Base-by-base conservation (phyloP, 2,888 invertebrate genomes). In the Dynastes tityus region DNA sequence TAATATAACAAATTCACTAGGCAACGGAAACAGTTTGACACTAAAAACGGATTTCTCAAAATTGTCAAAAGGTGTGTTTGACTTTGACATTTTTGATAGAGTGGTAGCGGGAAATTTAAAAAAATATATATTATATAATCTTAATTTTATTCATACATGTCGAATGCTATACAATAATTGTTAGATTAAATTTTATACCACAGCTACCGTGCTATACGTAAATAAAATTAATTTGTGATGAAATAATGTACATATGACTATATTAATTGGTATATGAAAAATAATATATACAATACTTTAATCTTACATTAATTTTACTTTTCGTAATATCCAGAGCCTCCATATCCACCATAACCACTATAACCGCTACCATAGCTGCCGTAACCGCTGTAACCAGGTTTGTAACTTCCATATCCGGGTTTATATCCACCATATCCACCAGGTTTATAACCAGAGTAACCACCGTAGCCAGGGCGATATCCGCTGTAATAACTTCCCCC, bases 401-500 rank as follows among this genome's bases (percentile, higher is more conserved):
- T 45, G 8, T 45, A 45, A 45, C 55, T 55, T 27, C 55, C 55
- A 16, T 58, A 75, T 49, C 53, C 9, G n/a, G 9, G 16, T 2
- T 55, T 61, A 22, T 73, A 71, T 37, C 32, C 55, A 70, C 29
- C 11, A 6, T 16, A 53, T 6, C 32, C 32, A 16, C 53, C 6
- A 16, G 53, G 53, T n/a, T 22, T 29, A 22, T 51, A 73, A 2
- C 73, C 73, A 22, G 40, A 53, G 64, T 55, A 64, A 27, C 76
- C 64, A 53, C 64, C 63, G 9, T 58, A 71, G 16, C 71, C 61
- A 22, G 53, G 53, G 9, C 71, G 51, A 16, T 71, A 63, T 13
- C 79, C 78, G 16, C 74, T 64, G 61, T 81, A 80, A 55, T 77
- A 71, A 16, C 75, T 61, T 37, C 63, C 63, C 40, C 73, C 61